Conservation (phyloP, 2,113 vertebrate species). For the Ciconia boyciana region DNA sequence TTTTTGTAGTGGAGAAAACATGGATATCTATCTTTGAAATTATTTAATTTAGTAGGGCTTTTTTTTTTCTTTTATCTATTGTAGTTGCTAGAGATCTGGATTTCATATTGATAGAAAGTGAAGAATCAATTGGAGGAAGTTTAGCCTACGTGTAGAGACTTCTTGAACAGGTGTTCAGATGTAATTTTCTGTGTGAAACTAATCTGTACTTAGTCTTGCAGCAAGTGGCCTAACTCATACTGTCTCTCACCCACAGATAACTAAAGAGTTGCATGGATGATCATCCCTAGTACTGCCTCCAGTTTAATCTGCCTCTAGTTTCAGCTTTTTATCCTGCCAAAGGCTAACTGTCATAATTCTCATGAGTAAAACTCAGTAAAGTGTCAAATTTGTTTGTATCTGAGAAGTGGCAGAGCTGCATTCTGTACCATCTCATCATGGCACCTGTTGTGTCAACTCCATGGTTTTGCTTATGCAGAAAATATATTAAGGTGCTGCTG, state of each 20-base stretch:
- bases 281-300: neutral
- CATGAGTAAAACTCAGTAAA: neutral
- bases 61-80: neutral
- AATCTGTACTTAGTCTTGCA: neutral
- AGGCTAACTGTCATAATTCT: neutral
- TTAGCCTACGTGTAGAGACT: neutral
- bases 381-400: neutral
- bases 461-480: neutral
- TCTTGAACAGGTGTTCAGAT: neutral
- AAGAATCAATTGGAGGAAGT: neutral
- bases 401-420: neutral
- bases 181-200: neutral
- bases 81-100: neutral
- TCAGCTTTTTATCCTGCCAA: neutral
- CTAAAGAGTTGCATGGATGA: neutral
- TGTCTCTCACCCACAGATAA: neutral
- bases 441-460: neutral
- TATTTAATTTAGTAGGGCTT: neutral
- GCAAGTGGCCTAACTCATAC: neutral
- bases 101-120: neutral
- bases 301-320: neutral
- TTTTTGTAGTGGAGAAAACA: neutral
- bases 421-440: neutral
- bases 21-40: neutral
- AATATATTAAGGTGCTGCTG: neutral